A percentile compares a stretch with the other conserved stretches of the same genome.
These are phyloP conservation scores for Pipistrellus pipistrellus DNA, from an alignment of 2,797 vertebrate genomes.

Conservation along the genomic window DNA sequence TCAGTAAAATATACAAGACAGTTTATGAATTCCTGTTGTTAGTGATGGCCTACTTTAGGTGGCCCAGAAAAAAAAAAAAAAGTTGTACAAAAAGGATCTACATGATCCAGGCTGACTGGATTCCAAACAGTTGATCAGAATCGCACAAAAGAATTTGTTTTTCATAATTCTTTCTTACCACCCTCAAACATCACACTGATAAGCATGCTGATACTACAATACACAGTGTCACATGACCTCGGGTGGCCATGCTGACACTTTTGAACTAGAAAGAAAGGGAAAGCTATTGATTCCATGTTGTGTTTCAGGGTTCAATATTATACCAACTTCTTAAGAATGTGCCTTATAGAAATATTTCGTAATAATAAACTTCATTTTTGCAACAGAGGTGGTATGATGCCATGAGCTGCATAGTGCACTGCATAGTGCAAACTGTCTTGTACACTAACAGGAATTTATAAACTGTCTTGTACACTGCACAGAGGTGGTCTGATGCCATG, in stretches of 20 bases:
- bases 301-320: background rate
- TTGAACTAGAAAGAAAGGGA: background rate
- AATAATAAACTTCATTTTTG: conserved; percentile 28
- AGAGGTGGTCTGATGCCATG: too few species aligned
- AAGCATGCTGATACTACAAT: background rate
- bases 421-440: too few species aligned
- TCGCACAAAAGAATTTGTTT: background rate
- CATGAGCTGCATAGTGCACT: background rate
- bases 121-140: background rate
- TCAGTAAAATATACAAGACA: background rate
- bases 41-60: background rate
- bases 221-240: background rate
- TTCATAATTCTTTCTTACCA: background rate
- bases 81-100: background rate
- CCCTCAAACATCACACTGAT: background rate
- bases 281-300: background rate
- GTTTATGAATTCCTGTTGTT: background rate
- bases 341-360: background rate
- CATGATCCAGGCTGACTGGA: background rate
- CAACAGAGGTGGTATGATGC: background rate
- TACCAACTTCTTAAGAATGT: background rate
- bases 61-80: background rate
- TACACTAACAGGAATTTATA: too few species aligned
- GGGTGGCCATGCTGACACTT: background rate
- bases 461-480: too few species aligned